Conservation (phyloP, 2,113 vertebrate species). For the Atlantisia rogersi region DNA sequence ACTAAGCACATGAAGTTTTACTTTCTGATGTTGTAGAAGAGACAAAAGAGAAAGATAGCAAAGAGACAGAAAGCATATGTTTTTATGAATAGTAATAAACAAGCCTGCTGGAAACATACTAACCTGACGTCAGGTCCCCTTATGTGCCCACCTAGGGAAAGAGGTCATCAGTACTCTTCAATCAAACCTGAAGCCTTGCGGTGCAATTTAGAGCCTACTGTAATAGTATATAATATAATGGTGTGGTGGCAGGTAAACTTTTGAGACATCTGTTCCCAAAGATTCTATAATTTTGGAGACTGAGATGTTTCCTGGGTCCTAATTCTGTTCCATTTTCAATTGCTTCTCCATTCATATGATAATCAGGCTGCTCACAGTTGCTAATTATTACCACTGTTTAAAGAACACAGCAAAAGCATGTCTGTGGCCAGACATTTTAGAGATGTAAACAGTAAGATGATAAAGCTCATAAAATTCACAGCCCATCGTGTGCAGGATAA, state of each 20-base stretch:
- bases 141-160: background rate
- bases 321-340: conserved; percentile 33
- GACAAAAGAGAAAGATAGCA: background rate
- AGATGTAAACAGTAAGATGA: background rate
- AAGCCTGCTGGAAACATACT: background rate
- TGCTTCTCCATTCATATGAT: conserved; percentile 7
- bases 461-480: conserved; percentile 12
- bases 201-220: background rate
- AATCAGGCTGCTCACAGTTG: background rate
- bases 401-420: background rate
- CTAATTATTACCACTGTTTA: conserved; percentile 44
- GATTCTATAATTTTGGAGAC: conserved; percentile 11
- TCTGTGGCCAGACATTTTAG: conserved; percentile 35
- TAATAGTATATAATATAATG: background rate
- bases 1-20: background rate
- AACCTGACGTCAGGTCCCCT: background rate
- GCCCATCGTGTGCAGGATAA: background rate
- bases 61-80: background rate
- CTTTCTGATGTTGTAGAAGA: background rate
- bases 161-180: background rate
- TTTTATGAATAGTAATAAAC: background rate
- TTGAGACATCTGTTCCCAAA: conserved; percentile 44
- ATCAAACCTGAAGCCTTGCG: background rate
- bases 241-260: conserved; percentile 7
- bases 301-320: conserved; percentile 29